Base-by-base conservation (phyloP, 2,113 vertebrate genomes). In the Bubo scandiacus region DNA sequence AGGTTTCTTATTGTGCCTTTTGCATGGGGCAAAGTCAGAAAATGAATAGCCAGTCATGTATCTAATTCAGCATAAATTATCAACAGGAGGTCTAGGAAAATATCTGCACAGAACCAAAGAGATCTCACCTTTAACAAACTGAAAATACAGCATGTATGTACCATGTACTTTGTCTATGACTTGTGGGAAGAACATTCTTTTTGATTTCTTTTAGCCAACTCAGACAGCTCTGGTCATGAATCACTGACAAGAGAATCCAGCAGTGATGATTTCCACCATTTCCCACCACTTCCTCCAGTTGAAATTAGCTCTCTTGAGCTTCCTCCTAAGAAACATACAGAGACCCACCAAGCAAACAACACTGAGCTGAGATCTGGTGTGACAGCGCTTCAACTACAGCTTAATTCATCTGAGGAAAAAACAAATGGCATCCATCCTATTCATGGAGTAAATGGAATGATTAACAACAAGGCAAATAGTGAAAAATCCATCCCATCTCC, bases 251-350 rank as follows among this genome's bases (percentile, higher is more conserved):
- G 97, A 62, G 98, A 98, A 83, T 95, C 97, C 57, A 97, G 95
- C 91, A 98, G 96, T 66, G 98, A 99, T 84, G 98, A 99, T 88
- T 97, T 97, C 72, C 98, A 97, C 27, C 65, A 97, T 86, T 99
- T 99, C 81, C 97, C 98, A 36, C 98, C 98, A 25, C 98, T 99
- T 55, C 98, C 98, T 91, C 98, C 98, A 20, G 84, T 96, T 59
- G 99, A 99, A 97, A 98, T 98, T 80, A 98, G 97, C 97, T 98
- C 98, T 96, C 97, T 99, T 91, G 98, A 99, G 96, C 86, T 99
- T 96, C 97, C 98, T 65, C 97, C 99, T 73, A 99, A 98, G 98
- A 98, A 96, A 77, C 95, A 97, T 15, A 40, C 94, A 40, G 99
- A 99, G 66, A 79, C 90, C 45, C 97, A 98, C 91, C 98, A 98